Percentiles rank a stretch among this genome's conserved stretches.
Conservation (phyloP, 1,140 invertebrate genomes). For the Hycleus cichorii region DNA sequence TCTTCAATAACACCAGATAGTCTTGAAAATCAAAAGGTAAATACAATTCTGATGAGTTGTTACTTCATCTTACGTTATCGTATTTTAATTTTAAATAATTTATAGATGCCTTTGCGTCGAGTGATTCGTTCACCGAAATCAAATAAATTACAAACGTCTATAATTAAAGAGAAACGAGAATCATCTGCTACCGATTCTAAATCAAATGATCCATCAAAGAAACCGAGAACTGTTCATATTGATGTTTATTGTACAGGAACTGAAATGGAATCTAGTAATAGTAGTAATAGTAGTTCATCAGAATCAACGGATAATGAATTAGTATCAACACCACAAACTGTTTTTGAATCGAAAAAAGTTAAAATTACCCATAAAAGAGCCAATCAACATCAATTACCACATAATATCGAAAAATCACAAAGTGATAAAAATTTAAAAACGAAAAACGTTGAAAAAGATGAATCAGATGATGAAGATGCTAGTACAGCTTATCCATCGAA, state of each 20-base stretch:
- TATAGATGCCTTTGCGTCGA: constrained; percentile 2
- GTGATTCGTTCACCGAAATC: constrained; percentile 11
- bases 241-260: constrained; percentile 71
- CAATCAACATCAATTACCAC: constrained; percentile 43
- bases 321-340: constrained; percentile 53
- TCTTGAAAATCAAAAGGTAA: constrained; percentile 25
- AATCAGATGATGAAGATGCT: constrained; percentile 41
- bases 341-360: constrained; percentile 56
- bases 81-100: background rate
- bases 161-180: constrained; percentile 10
- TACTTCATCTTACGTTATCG: constrained; percentile 3
- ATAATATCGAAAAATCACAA: constrained; percentile 26
- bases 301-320: constrained; percentile 40
- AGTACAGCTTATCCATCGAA: constrained; percentile 57
- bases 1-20: constrained; percentile 33
- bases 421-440: constrained; percentile 5
- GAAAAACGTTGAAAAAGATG: constrained; percentile 31
- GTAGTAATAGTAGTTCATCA: constrained; percentile 33
- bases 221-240: constrained; percentile 65
- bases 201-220: constrained; percentile 43
- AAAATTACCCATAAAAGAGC: constrained; percentile 51
- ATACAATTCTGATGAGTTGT: background rate
- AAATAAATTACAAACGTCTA: background rate
- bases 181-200: constrained; percentile 22
- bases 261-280: constrained; percentile 49